Evolutionary conservation across 2,888 invertebrate species (phyloP), one percentile per base, ranked within the genome.

Genomic region (Platerodrilus igneus): DNA sequence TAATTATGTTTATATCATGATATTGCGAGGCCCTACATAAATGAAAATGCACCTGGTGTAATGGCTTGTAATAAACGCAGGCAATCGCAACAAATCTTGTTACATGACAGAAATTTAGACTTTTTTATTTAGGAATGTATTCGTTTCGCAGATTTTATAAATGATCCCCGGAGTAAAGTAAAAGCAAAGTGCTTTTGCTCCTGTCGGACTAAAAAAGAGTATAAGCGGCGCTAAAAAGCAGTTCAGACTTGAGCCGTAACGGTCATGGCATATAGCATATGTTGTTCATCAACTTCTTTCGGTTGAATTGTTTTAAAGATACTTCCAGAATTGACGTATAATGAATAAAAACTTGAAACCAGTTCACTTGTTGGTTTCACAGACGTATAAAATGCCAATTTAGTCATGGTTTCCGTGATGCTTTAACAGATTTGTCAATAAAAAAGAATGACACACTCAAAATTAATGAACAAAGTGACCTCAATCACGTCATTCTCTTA

Each of bases 251-350:
- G 18, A 37, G 21, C 26, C 25, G 29, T 37, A 41, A 45, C 45
- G 41, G 41, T 45, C 41, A 37, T 37, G 23, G 37, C 40, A 41
- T 48, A 48, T 37, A 48, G 48, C 52, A 50, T 48, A 52, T 48
- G 52, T 50, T 50, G 50, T 30, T 43, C 42, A 41, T 48, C 50
- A 47, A 50, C 37, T 52, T 50, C 50, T 50, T 52, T 46, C 37
- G 32, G 32, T 29, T 29, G 37, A 41, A 45, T 37, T 45, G 41
- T 39, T 40, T 41, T 34, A 30, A n/a, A 37, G 37, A 41, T 37
- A 30, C 43, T 34, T 29, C 35, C 34, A 36, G 45, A 39, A 46
- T 46, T 46, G 36, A 40, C 42, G 39, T 33, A 39, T 33, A 39
- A 29, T 36, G 32, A 25, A 41, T 34, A 51, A 51, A 51, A 51